Percentiles rank a stretch among this genome's conserved stretches.
Evolutionary conservation across 2,113 vertebrate genomes (phyloP).

Genomic region (Sapayoa aenigma): DNA sequence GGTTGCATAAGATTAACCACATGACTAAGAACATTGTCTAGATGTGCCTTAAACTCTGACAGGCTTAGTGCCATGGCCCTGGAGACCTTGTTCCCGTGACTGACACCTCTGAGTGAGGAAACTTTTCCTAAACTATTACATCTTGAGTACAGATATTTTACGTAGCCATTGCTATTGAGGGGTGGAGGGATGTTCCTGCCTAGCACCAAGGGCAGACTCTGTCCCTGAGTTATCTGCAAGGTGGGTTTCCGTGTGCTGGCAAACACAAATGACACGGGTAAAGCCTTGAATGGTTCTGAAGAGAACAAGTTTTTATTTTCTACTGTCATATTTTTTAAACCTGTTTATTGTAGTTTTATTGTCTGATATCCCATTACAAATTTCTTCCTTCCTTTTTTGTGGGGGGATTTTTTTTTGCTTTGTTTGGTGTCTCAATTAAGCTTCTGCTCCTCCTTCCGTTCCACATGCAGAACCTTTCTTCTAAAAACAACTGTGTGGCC

Average conservation of each 20-base stretch:
- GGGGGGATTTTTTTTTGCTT: fast-evolving
- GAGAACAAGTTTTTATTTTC: not conserved
- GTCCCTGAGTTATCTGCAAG: not conserved
- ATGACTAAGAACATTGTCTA: not conserved
- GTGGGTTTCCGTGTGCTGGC: not conserved
- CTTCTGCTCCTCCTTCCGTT: not conserved
- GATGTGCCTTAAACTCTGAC: not conserved
- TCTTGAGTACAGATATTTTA: not conserved
- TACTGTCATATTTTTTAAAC: not conserved
- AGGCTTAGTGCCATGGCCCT: not conserved
- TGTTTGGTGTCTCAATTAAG: not conserved
- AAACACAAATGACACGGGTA: not conserved
- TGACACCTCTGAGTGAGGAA: not conserved
- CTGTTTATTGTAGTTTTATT: not conserved
- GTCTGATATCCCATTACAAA: not conserved
- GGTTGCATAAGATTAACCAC: not conserved
- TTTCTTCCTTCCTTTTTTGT: not conserved
- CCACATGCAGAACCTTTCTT: not conserved
- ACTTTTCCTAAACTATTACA: not conserved
- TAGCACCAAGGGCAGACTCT: not conserved
- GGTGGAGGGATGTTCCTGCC: not conserved
- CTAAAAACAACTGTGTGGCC: not conserved
- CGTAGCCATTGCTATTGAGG: fast-evolving
- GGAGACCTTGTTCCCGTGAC: no score
- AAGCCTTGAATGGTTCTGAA: not conserved